Evolutionary conservation across 1,140 invertebrate genomes (phyloP).

Genomic region (Anastrepha ludens): DNA sequence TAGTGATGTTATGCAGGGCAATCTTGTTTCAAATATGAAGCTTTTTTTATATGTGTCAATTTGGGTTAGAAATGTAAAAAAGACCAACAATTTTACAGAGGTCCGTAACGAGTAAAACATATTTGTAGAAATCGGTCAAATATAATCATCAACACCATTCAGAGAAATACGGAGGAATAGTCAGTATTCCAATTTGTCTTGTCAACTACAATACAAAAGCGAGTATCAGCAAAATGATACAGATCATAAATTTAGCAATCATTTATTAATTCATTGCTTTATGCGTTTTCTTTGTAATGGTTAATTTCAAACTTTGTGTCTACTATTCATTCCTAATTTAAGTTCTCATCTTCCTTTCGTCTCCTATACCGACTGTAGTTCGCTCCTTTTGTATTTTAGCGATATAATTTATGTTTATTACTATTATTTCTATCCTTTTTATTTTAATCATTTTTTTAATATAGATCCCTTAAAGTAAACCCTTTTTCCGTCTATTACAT

Average conservation of each 20-base stretch:
- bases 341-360: background rate
- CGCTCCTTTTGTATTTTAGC: slow-evolving; percentile 34
- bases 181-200: background rate
- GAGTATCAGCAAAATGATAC: slow-evolving; percentile 5
- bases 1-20: no score
- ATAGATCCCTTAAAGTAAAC: slow-evolving; percentile 36
- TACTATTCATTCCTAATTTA: background rate
- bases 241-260: background rate
- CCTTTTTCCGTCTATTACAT: slow-evolving; percentile 26
- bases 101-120: no score
- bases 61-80: no score
- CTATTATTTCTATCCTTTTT: slow-evolving; percentile 25
- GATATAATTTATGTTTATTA: slow-evolving; percentile 42
- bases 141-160: no score
- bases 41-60: no score
- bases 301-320: slow-evolving; percentile 4
- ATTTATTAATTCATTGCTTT: background rate
- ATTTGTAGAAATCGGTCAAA: no score
- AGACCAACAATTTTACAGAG: no score
- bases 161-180: no score
- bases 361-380: background rate
- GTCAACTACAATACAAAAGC: background rate
- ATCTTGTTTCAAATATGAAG: no score
- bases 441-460: slow-evolving; percentile 9
- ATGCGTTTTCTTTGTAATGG: background rate